Percentiles rank a stretch among this genome's conserved stretches.
phyloP scores from a whole-genome alignment of 2,888 invertebrate species.

The Drosophila maculinotata region DNA sequence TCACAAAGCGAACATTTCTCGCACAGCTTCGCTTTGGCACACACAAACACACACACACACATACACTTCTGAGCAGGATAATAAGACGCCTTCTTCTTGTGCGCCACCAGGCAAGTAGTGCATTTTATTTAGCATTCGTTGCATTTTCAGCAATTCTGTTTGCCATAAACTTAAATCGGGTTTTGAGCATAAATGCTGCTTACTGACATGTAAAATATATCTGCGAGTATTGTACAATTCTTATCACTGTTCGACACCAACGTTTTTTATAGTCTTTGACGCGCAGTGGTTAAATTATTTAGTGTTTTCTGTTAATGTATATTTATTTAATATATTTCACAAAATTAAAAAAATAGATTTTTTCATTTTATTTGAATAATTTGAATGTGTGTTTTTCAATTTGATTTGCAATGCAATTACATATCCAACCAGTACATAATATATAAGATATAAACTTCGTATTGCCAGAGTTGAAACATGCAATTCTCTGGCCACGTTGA shows the following conservation, averaged over 20 bases:
- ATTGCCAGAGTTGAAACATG: background rate
- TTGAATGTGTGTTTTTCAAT: background rate
- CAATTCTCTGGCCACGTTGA: too few relatives aligned
- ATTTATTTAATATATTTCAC: too few relatives aligned
- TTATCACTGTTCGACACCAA: background rate
- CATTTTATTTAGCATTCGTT: slow-evolving; percentile 45
- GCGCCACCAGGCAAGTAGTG: slow-evolving; percentile 19
- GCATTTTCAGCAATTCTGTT: slow-evolving; percentile 22
- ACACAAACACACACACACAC: background rate
- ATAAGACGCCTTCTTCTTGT: slow-evolving; percentile 40
- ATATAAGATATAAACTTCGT: background rate
- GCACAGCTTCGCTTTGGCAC: slow-evolving; percentile 63
- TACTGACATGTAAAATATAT: slow-evolving; percentile 10
- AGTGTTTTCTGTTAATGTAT: too few relatives aligned
- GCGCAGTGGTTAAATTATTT: too few relatives aligned
- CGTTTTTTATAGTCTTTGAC: too few relatives aligned
- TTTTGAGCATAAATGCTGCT: slow-evolving; percentile 5
- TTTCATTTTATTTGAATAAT: too few relatives aligned
- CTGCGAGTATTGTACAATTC: background rate
- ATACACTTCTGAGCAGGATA: slow-evolving; percentile 38
- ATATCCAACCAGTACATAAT: background rate
- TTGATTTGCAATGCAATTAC: background rate
- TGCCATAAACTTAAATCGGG: background rate
- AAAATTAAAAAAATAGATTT: too few relatives aligned
- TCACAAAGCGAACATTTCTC: slow-evolving; percentile 72